A percentile compares a stretch with the other conserved stretches of the same genome.
phyloP scores from a whole-genome alignment of 2,888 invertebrate genomes.

The Hypselothyrea guttata region DNA sequence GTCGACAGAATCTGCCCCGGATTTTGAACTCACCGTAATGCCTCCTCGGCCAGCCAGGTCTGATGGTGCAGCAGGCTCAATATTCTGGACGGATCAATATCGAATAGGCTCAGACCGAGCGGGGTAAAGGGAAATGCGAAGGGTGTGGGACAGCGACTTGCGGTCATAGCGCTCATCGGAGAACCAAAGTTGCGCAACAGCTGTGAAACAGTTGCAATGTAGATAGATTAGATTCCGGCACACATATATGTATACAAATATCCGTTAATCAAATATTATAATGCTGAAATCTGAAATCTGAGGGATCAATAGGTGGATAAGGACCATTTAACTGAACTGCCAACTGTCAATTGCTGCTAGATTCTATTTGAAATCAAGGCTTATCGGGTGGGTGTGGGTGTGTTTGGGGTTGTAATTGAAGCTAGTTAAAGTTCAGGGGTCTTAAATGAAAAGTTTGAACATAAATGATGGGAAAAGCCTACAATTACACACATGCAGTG shows the following conservation, averaged over 20 bases:
- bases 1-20: background rate
- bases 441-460: too few relatives aligned
- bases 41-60: constrained; percentile 82
- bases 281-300: too few relatives aligned
- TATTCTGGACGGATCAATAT: constrained; percentile 84
- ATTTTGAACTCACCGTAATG: constrained; percentile 77
- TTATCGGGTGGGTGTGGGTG: too few relatives aligned
- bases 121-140: constrained; percentile 85
- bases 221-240: background rate
- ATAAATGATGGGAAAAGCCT: too few relatives aligned
- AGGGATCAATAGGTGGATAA: background rate
- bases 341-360: constrained; percentile 2
- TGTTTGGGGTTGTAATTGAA: too few relatives aligned
- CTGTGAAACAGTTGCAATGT: constrained; percentile 39
- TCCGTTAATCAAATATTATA: background rate
- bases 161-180: constrained; percentile 59
- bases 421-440: too few relatives aligned
- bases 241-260: background rate
- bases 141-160: constrained; percentile 83
- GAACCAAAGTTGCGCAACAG: constrained; percentile 74
- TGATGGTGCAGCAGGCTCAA: constrained; percentile 84
- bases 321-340: background rate
- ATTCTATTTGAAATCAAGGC: background rate
- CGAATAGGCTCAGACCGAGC: constrained; percentile 82
- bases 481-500: too few relatives aligned